Base-by-base conservation (phyloP, 2,113 vertebrate genomes). In the Lonchura striata region DNA sequence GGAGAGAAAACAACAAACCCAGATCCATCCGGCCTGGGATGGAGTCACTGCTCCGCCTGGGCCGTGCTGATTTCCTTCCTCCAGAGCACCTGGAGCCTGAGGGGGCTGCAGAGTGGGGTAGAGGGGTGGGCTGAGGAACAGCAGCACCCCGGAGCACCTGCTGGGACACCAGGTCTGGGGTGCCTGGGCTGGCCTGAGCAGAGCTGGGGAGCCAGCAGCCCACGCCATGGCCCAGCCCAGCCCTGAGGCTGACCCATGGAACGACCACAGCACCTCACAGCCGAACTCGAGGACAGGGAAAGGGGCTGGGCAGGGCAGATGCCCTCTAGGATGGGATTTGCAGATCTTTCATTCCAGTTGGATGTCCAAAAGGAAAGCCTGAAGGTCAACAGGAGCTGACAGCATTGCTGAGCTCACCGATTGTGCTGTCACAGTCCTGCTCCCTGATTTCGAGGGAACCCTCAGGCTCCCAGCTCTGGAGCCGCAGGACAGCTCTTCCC, bases 141-240 rank as follows among this genome's bases (percentile, higher is more conserved):
- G 22, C 31, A 64, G 57, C 27, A 10, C 5, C 5, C 1, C 7
- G 2, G 5, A 4, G 47, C 41, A 23, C 1, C 11, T 75, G 27
- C 15, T 70, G 6, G 24, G 63, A 59, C 25, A 35, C 1, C 39
- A 33, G 8, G 3, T 19, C 4, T 2, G 9, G 56, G 15, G 7
- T 11, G 35, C 24, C 65, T 60, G 23, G 44, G 22, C 28, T 22
- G 13, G n/a, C 47, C 23, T 4, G 1, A 1, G 44, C 16, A 49
- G 27, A 33, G 13, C 52, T 4, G 25, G 28, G 24, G 35, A 33
- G 8, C 24, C 52, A 28, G 3, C 54, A 33, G 37, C 24, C 22
- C 5, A 0, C 2, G 15, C 3, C 30, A 7, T 1, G 46, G 53
- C 27, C 33, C 56, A 63, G 63, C 39, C 44, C 2, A 0, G 2